Conservation (phyloP, 2,888 invertebrate genomes). For the Clusia tigrina region DNA sequence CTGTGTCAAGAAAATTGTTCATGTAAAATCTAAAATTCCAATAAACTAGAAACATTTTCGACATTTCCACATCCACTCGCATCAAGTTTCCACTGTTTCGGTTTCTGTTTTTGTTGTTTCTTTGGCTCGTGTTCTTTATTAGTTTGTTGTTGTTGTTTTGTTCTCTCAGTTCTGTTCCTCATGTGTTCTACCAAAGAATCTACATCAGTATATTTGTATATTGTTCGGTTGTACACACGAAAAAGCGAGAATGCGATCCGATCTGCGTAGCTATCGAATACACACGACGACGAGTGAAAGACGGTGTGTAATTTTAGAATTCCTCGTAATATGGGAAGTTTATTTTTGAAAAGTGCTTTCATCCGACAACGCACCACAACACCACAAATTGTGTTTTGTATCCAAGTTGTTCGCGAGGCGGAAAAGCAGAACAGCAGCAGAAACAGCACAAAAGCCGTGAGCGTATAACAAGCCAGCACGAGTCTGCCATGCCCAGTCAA, state of each 20-base stretch:
- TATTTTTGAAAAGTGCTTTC: slow-evolving; percentile 40
- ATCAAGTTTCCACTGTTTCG: slow-evolving; percentile 10
- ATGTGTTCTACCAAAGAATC: not conserved
- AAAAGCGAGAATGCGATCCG: slow-evolving; percentile 19
- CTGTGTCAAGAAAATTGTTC: too few relatives aligned
- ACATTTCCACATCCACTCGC: not conserved
- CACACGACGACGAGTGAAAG: slow-evolving; percentile 19
- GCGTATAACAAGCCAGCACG: too few relatives aligned
- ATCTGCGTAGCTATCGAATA: slow-evolving; percentile 30
- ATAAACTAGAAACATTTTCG: too few relatives aligned
- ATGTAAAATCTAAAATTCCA: too few relatives aligned
- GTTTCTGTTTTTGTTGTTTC: too few relatives aligned
- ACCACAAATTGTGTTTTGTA: too few relatives aligned
- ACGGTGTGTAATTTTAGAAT: slow-evolving; percentile 53
- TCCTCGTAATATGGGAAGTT: slow-evolving; percentile 49
- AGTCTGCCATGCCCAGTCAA: too few relatives aligned
- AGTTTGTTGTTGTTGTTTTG: slow-evolving; percentile 8
- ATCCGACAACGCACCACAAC: slow-evolving; percentile 10
- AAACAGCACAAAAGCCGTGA: too few relatives aligned
- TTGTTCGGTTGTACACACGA: not conserved
- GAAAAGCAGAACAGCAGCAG: too few relatives aligned
- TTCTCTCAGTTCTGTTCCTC: not conserved
- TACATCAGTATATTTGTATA: slow-evolving; percentile 10
- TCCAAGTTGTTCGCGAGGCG: too few relatives aligned
- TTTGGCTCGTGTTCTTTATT: slow-evolving; percentile 2